phyloP scores from a whole-genome alignment of 2,797 vertebrate species.

The Typhlichthys eigenmanni region DNA sequence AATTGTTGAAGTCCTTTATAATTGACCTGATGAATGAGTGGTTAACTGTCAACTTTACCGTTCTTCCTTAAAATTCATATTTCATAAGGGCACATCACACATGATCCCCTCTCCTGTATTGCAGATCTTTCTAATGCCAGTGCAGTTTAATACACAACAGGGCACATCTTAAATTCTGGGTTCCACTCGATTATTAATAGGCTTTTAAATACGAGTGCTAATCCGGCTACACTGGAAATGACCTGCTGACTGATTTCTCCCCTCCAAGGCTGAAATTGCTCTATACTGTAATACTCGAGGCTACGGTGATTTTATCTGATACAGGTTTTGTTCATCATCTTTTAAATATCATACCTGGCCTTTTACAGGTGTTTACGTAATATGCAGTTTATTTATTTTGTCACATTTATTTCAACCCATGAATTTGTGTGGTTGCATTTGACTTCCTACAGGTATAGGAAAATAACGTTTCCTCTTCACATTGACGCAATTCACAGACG shows the following conservation, averaged over 20 bases:
- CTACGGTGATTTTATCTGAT: slow-evolving; percentile 43
- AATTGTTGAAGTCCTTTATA: slow-evolving; percentile 20
- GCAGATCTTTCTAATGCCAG: slow-evolving; percentile 44
- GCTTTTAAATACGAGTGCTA: slow-evolving; percentile 56
- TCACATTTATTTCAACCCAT: slow-evolving; percentile 7
- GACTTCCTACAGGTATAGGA: background rate
- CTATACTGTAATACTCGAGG: slow-evolving; percentile 21
- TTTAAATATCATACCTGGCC: no score
- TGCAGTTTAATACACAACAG: slow-evolving; percentile 72
- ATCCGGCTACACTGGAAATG: slow-evolving; percentile 58
- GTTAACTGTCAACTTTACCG: slow-evolving; percentile 52
- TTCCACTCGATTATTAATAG: slow-evolving; percentile 70
- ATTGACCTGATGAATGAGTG: slow-evolving; percentile 51
- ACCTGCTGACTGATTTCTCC: slow-evolving; percentile 41
- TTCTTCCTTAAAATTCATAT: slow-evolving; percentile 67
- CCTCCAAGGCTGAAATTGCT: slow-evolving; percentile 41
- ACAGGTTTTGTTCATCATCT: background rate
- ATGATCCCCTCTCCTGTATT: slow-evolving; percentile 51
- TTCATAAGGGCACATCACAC: slow-evolving; percentile 67
- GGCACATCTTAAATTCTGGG: slow-evolving; percentile 66
- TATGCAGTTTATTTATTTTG: background rate
- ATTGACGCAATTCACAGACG: background rate
- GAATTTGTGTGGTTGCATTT: background rate
- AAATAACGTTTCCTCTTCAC: background rate
- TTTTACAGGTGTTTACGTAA: background rate